Percentiles rank a stretch among this genome's conserved stretches.
Conservation (phyloP, 2,888 invertebrate species). For the Agrypnus murinus region DNA sequence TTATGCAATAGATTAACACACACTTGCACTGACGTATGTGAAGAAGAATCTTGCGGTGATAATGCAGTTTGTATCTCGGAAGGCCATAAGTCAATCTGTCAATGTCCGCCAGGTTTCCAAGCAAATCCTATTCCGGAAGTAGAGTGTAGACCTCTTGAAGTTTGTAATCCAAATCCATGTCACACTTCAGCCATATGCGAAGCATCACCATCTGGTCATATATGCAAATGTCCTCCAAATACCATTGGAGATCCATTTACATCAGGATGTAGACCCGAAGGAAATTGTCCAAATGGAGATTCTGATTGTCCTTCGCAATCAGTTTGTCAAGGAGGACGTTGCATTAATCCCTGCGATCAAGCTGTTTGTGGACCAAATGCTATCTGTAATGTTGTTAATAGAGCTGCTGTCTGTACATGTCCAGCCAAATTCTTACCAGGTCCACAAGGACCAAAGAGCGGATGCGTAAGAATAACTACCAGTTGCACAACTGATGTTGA, state of each 20-base stretch:
- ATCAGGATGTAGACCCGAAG: constrained; percentile 86
- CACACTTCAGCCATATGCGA: constrained; percentile 88
- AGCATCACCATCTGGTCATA: constrained; percentile 78
- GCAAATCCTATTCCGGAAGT: constrained; percentile 90
- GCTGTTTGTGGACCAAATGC: constrained; percentile 86
- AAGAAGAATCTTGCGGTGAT: constrained; percentile 87
- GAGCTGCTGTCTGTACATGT: constrained; percentile 87
- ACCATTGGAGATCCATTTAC: constrained; percentile 85
- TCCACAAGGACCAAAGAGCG: constrained; percentile 76
- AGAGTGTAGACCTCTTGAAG: constrained; percentile 82
- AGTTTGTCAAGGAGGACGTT: constrained; percentile 81
- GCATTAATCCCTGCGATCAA: constrained; percentile 87
- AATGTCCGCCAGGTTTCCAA: constrained; percentile 89
- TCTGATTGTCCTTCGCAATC: constrained; percentile 85
- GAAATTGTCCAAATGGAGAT: constrained; percentile 82
- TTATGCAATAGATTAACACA: constrained; percentile 89
- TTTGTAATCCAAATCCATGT: constrained; percentile 86
- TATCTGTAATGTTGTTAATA: constrained; percentile 84
- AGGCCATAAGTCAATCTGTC: constrained; percentile 87
- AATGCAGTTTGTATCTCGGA: constrained; percentile 93
- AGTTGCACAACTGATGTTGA: constrained; percentile 82
- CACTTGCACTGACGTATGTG: constrained; percentile 87
- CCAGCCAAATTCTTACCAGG: constrained; percentile 83
- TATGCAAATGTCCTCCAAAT: constrained; percentile 86
- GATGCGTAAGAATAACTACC: constrained; percentile 82